A percentile compares a stretch with the other conserved stretches of the same genome.
Evolutionary conservation across 2,888 invertebrate species (phyloP).

Genomic region (Lottia scabra): DNA sequence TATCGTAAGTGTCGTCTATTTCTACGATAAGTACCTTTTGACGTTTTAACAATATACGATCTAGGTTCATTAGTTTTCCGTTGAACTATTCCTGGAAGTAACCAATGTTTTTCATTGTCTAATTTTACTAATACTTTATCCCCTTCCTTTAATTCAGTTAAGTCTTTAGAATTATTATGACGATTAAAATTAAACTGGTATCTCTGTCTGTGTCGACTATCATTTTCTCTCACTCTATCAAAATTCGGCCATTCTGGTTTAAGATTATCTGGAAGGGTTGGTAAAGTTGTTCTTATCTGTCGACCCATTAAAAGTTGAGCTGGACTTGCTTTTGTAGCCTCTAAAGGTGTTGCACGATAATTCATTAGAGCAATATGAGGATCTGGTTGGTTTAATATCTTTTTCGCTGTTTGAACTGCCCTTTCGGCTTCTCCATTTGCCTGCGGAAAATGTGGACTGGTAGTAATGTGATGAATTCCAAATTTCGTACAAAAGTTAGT

Average conservation of each 20-base stretch:
- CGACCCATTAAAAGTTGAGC: neutral
- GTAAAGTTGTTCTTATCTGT: neutral
- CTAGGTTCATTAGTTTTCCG: neutral
- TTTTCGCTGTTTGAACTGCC: neutral
- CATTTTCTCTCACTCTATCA: neutral
- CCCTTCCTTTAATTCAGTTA: neutral
- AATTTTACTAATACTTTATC: neutral
- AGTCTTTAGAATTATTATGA: neutral
- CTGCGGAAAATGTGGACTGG: neutral
- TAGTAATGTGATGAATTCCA: neutral
- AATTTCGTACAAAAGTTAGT: neutral
- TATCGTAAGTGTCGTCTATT: neutral
- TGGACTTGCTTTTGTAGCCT: neutral
- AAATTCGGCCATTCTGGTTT: neutral
- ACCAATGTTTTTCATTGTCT: neutral
- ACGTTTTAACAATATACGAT: neutral
- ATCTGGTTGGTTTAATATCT: neutral
- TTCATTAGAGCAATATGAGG: neutral
- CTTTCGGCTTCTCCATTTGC: neutral
- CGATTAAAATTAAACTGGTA: neutral
- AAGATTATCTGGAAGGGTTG: neutral
- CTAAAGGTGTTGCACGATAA: neutral
- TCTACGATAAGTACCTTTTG: neutral
- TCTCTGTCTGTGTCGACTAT: neutral
- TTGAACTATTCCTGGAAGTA: neutral